phyloP scores from a whole-genome alignment of 2,888 invertebrate species.

The Eretmocerus hayati region DNA sequence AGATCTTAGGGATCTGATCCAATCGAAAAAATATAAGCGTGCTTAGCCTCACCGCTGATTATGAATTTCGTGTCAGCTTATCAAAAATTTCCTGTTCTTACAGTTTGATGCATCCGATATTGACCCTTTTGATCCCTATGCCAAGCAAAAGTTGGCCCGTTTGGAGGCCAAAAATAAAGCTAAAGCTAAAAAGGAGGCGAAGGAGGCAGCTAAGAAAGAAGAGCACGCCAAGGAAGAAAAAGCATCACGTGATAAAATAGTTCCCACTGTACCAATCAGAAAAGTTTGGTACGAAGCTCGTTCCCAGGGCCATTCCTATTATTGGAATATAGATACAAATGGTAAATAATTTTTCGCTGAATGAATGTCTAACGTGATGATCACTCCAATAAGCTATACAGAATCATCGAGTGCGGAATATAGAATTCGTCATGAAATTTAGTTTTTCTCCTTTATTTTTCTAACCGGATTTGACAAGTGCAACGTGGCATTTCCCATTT shows the following conservation, averaged over 20 bases:
- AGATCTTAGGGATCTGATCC: too few relatives aligned
- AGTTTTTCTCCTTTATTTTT: conserved; percentile 8
- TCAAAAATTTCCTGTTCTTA: too few relatives aligned
- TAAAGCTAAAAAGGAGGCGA: conserved; percentile 29
- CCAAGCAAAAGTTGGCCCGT: conserved; percentile 17
- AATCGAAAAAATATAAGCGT: too few relatives aligned
- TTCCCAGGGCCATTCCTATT: conserved; percentile 70
- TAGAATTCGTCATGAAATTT: too few relatives aligned
- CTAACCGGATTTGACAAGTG: not conserved
- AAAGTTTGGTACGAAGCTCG: conserved; percentile 74
- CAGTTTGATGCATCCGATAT: conserved; percentile 28
- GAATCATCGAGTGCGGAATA: too few relatives aligned
- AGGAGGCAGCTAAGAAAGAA: conserved; percentile 13
- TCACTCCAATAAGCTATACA: too few relatives aligned
- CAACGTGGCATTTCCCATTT: not conserved
- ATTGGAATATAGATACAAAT: conserved; percentile 79
- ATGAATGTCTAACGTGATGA: too few relatives aligned
- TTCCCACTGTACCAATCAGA: conserved; percentile 25
- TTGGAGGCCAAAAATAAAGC: conserved; percentile 4
- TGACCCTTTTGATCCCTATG: conserved; percentile 37
- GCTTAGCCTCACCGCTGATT: too few relatives aligned
- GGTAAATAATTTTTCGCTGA: too few relatives aligned
- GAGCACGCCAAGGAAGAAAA: conserved; percentile 22
- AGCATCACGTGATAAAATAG: conserved; percentile 30
- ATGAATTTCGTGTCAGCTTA: too few relatives aligned